Evolutionary conservation across 2,797 vertebrate species (phyloP).

Genomic region (Amphiprion clarkii): DNA sequence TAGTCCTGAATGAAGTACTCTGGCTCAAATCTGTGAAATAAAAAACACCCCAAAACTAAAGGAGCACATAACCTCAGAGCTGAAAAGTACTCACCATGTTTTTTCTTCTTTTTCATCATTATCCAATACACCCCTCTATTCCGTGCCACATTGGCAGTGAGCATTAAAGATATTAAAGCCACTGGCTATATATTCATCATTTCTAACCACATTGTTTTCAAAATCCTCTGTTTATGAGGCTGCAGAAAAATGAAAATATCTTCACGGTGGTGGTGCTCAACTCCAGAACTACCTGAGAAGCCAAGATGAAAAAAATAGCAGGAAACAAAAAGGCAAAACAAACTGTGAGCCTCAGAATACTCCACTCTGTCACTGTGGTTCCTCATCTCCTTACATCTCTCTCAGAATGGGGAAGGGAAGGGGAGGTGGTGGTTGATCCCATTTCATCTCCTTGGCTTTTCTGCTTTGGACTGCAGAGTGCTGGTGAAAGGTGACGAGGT

Average conservation of each 20-base stretch:
- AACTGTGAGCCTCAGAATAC: slow-evolving; percentile 39
- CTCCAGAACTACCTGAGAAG: slow-evolving; percentile 24
- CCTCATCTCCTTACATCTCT: slow-evolving; percentile 37
- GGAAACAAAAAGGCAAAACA: slow-evolving; percentile 54
- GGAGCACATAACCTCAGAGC: slow-evolving; percentile 16
- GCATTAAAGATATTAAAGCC: slow-evolving; percentile 68
- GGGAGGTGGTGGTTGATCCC: slow-evolving; percentile 37
- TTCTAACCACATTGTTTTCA: slow-evolving; percentile 69
- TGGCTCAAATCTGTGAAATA: slow-evolving; percentile 8
- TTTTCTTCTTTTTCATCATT: slow-evolving; percentile 47
- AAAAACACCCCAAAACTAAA: slow-evolving; percentile 2
- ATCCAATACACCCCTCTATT: slow-evolving; percentile 25
- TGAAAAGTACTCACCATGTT: slow-evolving; percentile 4
- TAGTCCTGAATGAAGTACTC: slow-evolving; percentile 7
- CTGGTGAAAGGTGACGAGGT: slow-evolving; percentile 62
- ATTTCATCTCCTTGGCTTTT: slow-evolving; percentile 70
- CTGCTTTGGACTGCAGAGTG: slow-evolving; percentile 42
- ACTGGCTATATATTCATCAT: slow-evolving; percentile 68
- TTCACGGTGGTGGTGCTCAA: slow-evolving; percentile 25
- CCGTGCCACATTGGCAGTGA: slow-evolving; percentile 17
- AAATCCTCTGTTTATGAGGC: slow-evolving; percentile 56
- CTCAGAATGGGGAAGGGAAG: background rate
- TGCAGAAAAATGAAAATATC: slow-evolving; percentile 62
- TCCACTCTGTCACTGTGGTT: slow-evolving; percentile 25
- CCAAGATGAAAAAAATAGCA: slow-evolving; percentile 23